Evolutionary conservation across 2,113 vertebrate species (phyloP), one percentile per base, ranked within the genome.

Genomic region (Aspidoscelis tigris): DNA sequence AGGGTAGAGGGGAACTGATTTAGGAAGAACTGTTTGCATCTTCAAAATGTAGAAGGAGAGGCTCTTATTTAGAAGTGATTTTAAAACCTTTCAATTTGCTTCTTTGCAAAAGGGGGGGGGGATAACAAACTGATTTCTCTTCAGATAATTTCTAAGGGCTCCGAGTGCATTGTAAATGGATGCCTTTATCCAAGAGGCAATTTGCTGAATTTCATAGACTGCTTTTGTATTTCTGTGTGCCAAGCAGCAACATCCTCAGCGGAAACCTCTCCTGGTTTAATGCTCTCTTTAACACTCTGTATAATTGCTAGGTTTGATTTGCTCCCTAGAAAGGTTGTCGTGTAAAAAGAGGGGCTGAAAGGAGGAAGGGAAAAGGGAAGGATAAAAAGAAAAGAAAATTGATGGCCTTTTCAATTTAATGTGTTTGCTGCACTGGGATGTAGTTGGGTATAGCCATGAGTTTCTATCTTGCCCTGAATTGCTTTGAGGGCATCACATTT

Each of bases 301-400:
- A 66, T 92, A 94, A 93, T 90, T 94, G 91, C 81, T 88, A 83
- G 83, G 84, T 80, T 85, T 82, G 84, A 89, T 93, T 88, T 91
- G 85, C 68, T 91, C 88, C 87, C 81, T 86, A 85, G 85, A 89
- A 93, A 91, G 92, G 90, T 89, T 89, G 89, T 75, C 14, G 0
- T 58, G 79, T 81, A 75, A 86, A 87, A 70, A 78, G 81, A 83
- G 86, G 85, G 65, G 66, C 8, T 26, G 80, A 1, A 79, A 43
- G 69, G 73, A 84, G 33, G 53, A 70, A 50, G n/a, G 61, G 68
- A 26, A 69, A 39, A 33, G 55, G 78, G 71, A 81, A 39, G 84
- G 82, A 65, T 89, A 33, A 26, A 12, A 24, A 64, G 76, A n/a
- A 78, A 70, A 66, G 20, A 7, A 87, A 87, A 26, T 47, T 0